Conservation (phyloP, 2,113 vertebrate genomes). For the Paratilapia polleni region DNA sequence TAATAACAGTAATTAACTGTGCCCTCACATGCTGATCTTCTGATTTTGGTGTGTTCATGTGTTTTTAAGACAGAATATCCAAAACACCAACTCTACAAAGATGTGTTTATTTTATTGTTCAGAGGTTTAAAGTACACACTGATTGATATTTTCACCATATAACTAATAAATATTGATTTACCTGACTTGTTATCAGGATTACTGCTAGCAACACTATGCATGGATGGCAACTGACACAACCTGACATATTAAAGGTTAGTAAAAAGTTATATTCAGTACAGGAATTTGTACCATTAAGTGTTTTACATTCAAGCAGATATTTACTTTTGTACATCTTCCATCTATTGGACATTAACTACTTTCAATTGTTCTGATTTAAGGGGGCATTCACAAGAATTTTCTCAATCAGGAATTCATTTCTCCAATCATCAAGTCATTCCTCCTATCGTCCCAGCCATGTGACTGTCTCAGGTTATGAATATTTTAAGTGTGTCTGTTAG, state of each 20-base stretch:
- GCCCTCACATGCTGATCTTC: not conserved
- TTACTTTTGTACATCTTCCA: no score
- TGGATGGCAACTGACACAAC: no score
- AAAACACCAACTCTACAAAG: not conserved
- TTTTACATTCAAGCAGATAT: no score
- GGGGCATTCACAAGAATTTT: not conserved
- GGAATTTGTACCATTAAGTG: no score
- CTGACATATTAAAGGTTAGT: no score
- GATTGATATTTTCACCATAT: not conserved
- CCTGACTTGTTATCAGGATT: no score
- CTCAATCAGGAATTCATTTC: not conserved
- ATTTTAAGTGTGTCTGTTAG: not conserved
- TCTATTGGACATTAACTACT: no score
- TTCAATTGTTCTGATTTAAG: not conserved
- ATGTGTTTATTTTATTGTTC: not conserved
- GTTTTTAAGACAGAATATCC: not conserved
- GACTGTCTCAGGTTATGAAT: rapidly evolving
- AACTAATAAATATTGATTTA: rapidly evolving
- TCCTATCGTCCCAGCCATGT: not conserved
- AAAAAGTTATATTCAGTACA: no score
- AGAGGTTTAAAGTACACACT: no score
- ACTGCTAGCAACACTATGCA: no score
- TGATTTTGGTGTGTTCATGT: not conserved
- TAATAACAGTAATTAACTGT: not conserved
- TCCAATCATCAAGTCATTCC: not conserved